Percentiles rank a stretch among this genome's conserved stretches.
Evolutionary conservation across 2,888 invertebrate genomes (phyloP).

Genomic region (Caenorhabditis panamensis): DNA sequence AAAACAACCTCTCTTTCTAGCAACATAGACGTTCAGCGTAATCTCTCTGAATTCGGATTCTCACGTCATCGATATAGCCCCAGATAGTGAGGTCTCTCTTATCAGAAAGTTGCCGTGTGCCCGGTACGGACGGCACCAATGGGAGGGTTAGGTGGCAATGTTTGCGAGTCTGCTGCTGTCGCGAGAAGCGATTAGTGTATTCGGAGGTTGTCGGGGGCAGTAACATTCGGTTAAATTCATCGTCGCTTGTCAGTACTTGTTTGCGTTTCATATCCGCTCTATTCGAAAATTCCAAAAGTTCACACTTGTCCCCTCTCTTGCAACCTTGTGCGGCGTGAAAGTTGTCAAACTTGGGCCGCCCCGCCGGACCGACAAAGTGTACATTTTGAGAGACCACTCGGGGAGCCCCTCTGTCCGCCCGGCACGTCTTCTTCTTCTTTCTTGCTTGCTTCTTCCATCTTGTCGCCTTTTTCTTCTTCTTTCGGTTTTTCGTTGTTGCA

Average conservation of each 20-base stretch:
- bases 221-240: constrained; percentile 10
- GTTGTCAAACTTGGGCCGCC: constrained; percentile 38
- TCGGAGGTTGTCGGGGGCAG: constrained; percentile 21
- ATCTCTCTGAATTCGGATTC: too few species aligned
- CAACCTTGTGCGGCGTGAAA: constrained; percentile 44
- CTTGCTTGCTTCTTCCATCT: constrained; percentile 32
- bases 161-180: constrained; percentile 35
- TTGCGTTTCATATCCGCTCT: constrained; percentile 32
- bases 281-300: constrained; percentile 5
- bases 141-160: constrained; percentile 19
- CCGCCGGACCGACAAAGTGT: constrained; percentile 29
- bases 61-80: too few species aligned
- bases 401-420: constrained; percentile 21
- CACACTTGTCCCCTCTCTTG: constrained; percentile 1
- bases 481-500: constrained; percentile 33
- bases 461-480: constrained; percentile 43
- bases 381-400: constrained; percentile 44
- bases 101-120: too few species aligned
- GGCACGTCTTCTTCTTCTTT: constrained; percentile 30
- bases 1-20: too few species aligned
- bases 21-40: too few species aligned
- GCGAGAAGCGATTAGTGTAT: constrained; percentile 51
- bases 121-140: constrained; percentile 7
- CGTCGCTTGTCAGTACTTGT: constrained; percentile 34
- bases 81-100: too few species aligned